A percentile compares a stretch with the other conserved stretches of the same genome.
phyloP scores from a whole-genome alignment of 2,888 invertebrate genomes.

The Auanema sp. region DNA sequence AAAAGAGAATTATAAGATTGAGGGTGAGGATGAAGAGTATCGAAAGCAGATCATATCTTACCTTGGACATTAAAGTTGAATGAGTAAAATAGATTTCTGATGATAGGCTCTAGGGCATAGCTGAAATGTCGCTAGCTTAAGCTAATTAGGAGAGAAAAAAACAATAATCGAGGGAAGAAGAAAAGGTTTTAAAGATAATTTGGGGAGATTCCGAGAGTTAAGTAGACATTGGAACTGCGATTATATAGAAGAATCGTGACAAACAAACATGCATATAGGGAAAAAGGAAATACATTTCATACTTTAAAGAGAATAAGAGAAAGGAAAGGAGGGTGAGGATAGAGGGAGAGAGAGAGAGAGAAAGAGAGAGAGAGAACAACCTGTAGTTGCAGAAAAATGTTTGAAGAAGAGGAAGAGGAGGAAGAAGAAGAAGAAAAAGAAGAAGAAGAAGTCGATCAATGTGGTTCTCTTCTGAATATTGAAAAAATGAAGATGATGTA shows the following conservation, averaged over 20 bases:
- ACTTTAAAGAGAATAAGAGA: slow-evolving; percentile 3
- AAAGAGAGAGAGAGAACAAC: neutral
- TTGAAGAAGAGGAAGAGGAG: neutral
- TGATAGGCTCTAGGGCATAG: too few relatives aligned
- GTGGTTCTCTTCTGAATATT: too few relatives aligned
- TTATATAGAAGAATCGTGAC: too few relatives aligned
- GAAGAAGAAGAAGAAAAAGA: slow-evolving; percentile 1
- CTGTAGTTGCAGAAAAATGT: neutral
- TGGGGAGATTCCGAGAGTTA: neutral
- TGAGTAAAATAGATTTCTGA: too few relatives aligned
- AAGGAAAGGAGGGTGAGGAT: slow-evolving; percentile 8
- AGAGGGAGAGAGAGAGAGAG: slow-evolving; percentile 9
- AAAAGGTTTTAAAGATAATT: neutral
- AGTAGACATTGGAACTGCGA: too few relatives aligned
- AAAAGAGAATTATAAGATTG: too few relatives aligned
- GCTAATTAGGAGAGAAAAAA: too few relatives aligned
- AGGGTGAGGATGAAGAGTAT: too few relatives aligned
- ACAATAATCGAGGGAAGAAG: neutral
- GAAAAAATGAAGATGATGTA: too few relatives aligned
- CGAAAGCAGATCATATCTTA: too few relatives aligned
- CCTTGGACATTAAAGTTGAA: too few relatives aligned
- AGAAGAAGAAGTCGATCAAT: neutral
- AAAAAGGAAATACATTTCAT: slow-evolving; percentile 3
- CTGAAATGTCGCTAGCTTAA: too few relatives aligned
- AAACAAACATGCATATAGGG: slow-evolving; percentile 1